Evolutionary conservation across 2,113 vertebrate species (phyloP).

Genomic region (Hipposideros armiger): DNA sequence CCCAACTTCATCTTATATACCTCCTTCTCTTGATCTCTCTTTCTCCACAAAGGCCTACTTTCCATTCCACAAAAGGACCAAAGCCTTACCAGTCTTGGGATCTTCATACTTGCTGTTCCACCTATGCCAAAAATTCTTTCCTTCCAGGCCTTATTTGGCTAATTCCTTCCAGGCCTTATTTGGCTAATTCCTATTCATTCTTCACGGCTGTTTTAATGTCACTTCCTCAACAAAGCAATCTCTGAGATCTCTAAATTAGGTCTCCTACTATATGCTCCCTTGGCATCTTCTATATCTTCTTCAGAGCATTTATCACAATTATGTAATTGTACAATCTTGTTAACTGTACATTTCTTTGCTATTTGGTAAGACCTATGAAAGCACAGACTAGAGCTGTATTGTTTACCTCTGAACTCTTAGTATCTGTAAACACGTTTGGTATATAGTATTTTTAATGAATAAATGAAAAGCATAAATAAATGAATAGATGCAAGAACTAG

Average conservation of each 20-base stretch:
- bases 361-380: background rate
- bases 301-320: background rate
- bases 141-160: background rate
- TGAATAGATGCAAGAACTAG: background rate
- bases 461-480: background rate
- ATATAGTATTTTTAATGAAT: slow-evolving; percentile 34
- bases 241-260: background rate
- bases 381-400: background rate
- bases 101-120: background rate
- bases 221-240: background rate
- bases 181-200: background rate
- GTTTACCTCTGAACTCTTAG: background rate
- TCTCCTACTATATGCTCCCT: background rate
- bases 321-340: background rate
- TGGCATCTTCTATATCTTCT: background rate
- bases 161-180: background rate
- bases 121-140: background rate
- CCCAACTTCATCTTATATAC: background rate
- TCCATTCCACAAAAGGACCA: background rate
- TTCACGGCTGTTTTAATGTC: background rate
- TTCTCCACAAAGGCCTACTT: slow-evolving; percentile 24
- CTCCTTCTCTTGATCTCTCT: background rate
- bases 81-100: background rate
- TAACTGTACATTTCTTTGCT: background rate
- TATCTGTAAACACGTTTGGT: background rate